A percentile compares a stretch with the other conserved stretches of the same genome.
Conservation (phyloP, 2,888 invertebrate genomes). For the Stenodera caucasica region DNA sequence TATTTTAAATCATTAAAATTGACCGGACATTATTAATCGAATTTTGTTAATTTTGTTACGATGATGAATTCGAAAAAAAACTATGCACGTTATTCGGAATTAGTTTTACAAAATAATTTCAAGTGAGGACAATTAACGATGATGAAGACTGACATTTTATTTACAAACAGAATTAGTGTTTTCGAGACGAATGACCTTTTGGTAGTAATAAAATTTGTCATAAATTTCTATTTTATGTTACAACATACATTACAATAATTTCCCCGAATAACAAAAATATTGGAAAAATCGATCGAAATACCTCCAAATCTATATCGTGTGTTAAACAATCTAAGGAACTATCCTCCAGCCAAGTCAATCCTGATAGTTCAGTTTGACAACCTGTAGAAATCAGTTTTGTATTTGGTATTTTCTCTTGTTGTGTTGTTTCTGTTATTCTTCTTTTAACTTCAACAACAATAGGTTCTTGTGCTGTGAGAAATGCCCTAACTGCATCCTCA, state of each 20-base stretch:
- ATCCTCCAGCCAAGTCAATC: constrained; percentile 52
- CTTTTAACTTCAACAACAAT: constrained; percentile 64
- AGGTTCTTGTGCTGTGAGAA: constrained; percentile 63
- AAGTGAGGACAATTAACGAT: constrained; percentile 12
- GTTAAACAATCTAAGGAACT: constrained; percentile 61
- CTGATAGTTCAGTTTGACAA: constrained; percentile 60
- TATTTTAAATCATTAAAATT: no score
- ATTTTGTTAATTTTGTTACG: no score
- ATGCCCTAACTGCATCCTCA: constrained; percentile 63
- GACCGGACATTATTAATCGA: no score
- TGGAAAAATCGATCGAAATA: constrained; percentile 32
- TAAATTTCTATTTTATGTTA: constrained; percentile 23
- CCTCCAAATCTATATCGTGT: constrained; percentile 64
- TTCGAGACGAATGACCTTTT: constrained; percentile 30
- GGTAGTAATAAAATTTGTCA: constrained; percentile 24
- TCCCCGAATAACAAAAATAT: not conserved
- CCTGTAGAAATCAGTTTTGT: constrained; percentile 54
- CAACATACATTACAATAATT: constrained; percentile 16
- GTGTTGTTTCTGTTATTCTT: constrained; percentile 49
- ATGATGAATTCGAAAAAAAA: no score
- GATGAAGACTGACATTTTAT: constrained; percentile 28
- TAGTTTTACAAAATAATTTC: not conserved
- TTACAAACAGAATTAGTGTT: constrained; percentile 28
- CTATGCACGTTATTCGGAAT: not conserved
- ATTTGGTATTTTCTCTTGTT: constrained; percentile 29